A percentile compares a stretch with the other conserved stretches of the same genome.
phyloP scores from a whole-genome alignment of 1,140 invertebrate genomes.

The Aphelinus atriplicis region DNA sequence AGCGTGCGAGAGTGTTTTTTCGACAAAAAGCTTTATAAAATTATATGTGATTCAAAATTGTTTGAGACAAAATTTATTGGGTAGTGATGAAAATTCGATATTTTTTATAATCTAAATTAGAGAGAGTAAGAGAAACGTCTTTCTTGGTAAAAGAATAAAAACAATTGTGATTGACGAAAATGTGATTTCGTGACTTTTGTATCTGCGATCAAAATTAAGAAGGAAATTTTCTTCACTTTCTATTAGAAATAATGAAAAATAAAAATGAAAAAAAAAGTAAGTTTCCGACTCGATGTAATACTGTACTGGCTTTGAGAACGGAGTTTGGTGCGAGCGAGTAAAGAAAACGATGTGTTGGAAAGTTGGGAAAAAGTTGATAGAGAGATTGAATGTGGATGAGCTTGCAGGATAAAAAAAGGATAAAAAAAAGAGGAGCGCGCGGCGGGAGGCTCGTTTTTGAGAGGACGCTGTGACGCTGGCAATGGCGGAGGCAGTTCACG shows the following conservation, averaged over 20 bases:
- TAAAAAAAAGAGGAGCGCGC: constrained; percentile 44
- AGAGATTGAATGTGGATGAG: constrained; percentile 52
- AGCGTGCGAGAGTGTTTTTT: constrained; percentile 39
- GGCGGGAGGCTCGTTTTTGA: background rate
- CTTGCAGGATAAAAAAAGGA: constrained; percentile 61
- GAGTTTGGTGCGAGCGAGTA: constrained; percentile 1
- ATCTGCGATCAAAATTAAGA: constrained; percentile 39
- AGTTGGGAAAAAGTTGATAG: constrained; percentile 6
- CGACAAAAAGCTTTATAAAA: constrained; percentile 23
- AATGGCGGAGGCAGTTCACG: constrained; percentile 64
- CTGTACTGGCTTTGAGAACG: constrained; percentile 42
- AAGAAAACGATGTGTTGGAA: background rate
- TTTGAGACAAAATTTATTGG: background rate
- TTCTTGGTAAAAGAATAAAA: constrained; percentile 34
- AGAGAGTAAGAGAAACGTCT: constrained; percentile 5
- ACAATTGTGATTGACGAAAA: constrained; percentile 36
- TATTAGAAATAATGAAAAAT: constrained; percentile 35
- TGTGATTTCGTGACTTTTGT: constrained; percentile 42
- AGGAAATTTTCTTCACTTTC: constrained; percentile 11
- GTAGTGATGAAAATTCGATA: constrained; percentile 25
- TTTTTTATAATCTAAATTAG: constrained; percentile 24
- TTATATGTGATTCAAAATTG: constrained; percentile 21
- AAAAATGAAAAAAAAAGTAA: constrained; percentile 23
- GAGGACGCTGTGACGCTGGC: constrained; percentile 43
- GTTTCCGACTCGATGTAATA: constrained; percentile 39